These are phyloP conservation scores for Erpornis zantholeuca DNA, from an alignment of 2,113 vertebrate genomes.

Conservation along the genomic window DNA sequence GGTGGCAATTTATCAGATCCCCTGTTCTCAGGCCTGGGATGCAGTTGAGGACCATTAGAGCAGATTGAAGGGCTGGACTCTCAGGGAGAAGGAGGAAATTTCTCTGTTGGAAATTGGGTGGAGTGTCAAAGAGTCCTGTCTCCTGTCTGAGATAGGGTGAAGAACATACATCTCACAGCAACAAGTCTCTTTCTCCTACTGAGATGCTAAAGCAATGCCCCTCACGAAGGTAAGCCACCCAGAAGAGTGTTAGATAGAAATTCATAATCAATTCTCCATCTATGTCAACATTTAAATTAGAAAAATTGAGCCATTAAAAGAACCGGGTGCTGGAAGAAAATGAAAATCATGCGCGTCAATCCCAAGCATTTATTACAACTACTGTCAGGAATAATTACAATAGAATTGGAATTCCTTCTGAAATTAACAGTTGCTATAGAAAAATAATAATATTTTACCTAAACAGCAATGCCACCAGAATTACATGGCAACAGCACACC, in stretches of 20 bases:
- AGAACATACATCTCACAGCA: background rate
- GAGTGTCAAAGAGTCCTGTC: background rate
- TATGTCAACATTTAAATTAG: background rate
- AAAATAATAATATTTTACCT: conserved; percentile 10
- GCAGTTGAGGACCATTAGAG: background rate
- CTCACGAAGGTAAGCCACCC: background rate
- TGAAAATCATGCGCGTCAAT: background rate
- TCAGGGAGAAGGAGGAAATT: background rate
- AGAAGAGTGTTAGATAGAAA: background rate
- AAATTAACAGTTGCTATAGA: background rate
- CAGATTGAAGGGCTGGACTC: background rate
- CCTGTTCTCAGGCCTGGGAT: background rate
- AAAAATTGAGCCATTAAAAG: background rate
- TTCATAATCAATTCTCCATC: background rate
- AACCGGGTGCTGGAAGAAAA: background rate
- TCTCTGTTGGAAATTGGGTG: background rate
- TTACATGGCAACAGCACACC: conserved; percentile 6
- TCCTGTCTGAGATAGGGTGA: background rate
- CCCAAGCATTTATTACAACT: background rate
- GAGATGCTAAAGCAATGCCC: background rate
- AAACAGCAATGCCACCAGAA: background rate
- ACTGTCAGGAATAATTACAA: background rate
- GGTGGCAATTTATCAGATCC: background rate
- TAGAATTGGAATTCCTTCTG: background rate
- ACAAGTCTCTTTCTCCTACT: background rate